Conservation (phyloP, 2,113 vertebrate species). For the Nibea coibor region DNA sequence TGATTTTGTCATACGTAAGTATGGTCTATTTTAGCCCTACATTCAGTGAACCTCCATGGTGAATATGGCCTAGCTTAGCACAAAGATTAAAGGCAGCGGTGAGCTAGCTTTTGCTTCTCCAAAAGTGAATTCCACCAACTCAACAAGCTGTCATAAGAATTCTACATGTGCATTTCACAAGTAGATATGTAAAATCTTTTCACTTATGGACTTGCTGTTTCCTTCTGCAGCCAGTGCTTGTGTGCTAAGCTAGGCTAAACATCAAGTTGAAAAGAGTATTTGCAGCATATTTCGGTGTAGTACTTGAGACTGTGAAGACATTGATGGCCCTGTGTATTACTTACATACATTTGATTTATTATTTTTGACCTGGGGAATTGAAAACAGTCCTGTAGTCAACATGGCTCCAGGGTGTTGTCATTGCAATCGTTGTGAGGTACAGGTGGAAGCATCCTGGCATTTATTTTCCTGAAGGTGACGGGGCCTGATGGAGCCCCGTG, state of each 20-base stretch:
- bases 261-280: neutral
- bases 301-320: neutral
- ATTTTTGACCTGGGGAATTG: neutral
- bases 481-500: slow-evolving; percentile 11
- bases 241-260: neutral
- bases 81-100: neutral
- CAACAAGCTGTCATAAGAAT: neutral
- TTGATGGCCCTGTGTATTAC: no score
- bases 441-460: slow-evolving; percentile 43
- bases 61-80: neutral
- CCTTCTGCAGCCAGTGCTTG: neutral
- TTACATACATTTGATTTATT: neutral
- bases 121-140: neutral
- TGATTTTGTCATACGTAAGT: neutral
- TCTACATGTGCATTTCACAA: neutral
- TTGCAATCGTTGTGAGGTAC: slow-evolving; percentile 30
- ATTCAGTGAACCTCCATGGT: neutral
- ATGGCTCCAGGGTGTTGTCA: slow-evolving; percentile 21
- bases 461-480: slow-evolving; percentile 31
- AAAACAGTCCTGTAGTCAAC: slow-evolving; percentile 11
- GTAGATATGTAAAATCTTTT: neutral
- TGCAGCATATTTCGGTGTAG: no score
- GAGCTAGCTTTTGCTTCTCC: neutral
- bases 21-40: neutral
- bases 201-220: neutral